Base-by-base conservation (phyloP, 2,797 vertebrate species). In the Monodelphis domestica region DNA sequence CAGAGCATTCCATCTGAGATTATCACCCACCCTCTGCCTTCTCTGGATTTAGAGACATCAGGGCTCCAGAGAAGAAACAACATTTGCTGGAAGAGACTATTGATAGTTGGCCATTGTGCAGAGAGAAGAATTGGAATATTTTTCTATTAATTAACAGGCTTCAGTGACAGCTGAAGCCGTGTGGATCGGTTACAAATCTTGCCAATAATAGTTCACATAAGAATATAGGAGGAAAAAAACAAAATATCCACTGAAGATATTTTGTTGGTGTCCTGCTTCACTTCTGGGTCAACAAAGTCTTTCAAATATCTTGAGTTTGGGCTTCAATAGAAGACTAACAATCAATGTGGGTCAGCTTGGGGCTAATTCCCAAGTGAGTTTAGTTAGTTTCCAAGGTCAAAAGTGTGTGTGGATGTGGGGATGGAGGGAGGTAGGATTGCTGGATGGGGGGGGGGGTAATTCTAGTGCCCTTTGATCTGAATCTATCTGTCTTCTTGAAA, bases 371-470 rank as follows among this genome's bases (percentile, higher is more conserved):
- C 88, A 38, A 53, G 10, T 90, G 94, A 89, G 55, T 95, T 97
- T 78, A 95, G 91, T 89, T 45, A 96, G 89, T 95, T 94, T 89
- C 92, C 96, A 90, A 91, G 96, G 97, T 12, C 15, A 54, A 95
- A 92, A 54, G 94, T 84, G 15, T 70, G 59, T 63, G 33, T 70
- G 59, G 15, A 38, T n/a, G 14, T 63, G 14, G 33, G 59, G 59
- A 38, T 78, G 17, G 70, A 38, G n/a, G 38, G 26, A 21, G 10
- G 70, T 45, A 84, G 10, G 21, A 38, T 84, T 84, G 84, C 38
- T 50, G 70, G 0, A 50, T 21, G 45, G 90, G 50, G 95, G 92
- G 52, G 96, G 97, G 96, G n/a, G n/a, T n/a, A 95, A 97, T 93
- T 95, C 56, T 95, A 92, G 88, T 89, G 53, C 89, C 94, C 56